phyloP scores from a whole-genome alignment of 1,140 invertebrate species.

The Araneus ventricosus region DNA sequence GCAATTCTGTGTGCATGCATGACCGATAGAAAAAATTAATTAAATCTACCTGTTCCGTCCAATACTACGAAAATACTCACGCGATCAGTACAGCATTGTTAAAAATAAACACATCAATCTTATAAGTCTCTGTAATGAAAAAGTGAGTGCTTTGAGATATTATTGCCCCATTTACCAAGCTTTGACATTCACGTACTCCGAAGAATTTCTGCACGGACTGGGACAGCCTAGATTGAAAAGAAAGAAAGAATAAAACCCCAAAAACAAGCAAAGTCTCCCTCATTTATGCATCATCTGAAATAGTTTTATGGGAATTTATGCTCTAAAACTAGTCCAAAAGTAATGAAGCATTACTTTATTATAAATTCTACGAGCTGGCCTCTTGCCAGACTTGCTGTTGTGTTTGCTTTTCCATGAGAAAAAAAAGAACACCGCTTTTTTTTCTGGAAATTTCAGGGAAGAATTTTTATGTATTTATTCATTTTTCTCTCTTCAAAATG shows the following conservation, averaged over 20 bases:
- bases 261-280: not conserved
- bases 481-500: constrained; percentile 31
- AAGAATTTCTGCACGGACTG: not conserved
- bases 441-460: constrained; percentile 3
- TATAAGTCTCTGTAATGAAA: not conserved
- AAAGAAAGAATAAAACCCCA: not conserved
- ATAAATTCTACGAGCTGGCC: constrained; percentile 58
- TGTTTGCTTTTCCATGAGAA: constrained; percentile 58
- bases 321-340: constrained; percentile 47
- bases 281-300: constrained; percentile 56
- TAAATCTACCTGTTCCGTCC: not conserved
- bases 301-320: constrained; percentile 62
- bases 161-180: not conserved
- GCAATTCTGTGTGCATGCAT: no score
- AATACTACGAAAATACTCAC: not conserved
- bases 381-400: constrained; percentile 48
- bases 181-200: not conserved
- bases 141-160: constrained; percentile 2
- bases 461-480: constrained; percentile 66
- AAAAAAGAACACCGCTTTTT: not conserved
- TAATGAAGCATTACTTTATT: constrained; percentile 70
- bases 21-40: not conserved
- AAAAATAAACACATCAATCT: not conserved
- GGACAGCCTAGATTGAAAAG: not conserved
- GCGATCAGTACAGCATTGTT: not conserved